Evolutionary conservation across 2,888 invertebrate species (phyloP), one percentile per base, ranked within the genome.

Genomic region (Xanthia icteritia): DNA sequence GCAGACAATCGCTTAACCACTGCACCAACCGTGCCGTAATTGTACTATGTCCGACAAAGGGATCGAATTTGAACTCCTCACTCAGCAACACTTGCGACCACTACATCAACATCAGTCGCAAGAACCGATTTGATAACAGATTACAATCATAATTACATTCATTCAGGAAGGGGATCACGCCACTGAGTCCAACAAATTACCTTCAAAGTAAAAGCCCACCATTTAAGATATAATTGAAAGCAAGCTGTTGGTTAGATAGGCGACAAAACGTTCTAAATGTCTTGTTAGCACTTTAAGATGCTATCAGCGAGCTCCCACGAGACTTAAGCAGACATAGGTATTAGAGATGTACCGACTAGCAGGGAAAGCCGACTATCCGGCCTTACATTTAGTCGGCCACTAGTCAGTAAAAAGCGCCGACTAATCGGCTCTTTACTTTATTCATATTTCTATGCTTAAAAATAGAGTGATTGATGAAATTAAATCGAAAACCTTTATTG

Each of bases 241-340:
- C 51, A 60, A 66, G 13, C 65, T 73, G 61, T 23, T 20, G 27
- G 27, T 83, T 36, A 65, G 48, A 60, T 48, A 48, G 8, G 23
- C 20, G 61, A 77, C 85, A 63, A 73, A 81, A 85, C 61, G 66
- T 72, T 76, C 56, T 13, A 67, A 69, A 70, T 61, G 70, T 70
- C 83, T 85, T 70, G 77, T 83, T 77, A 85, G 82, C 65, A 11
- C n/a, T 66, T 39, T 8, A 9, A 65, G 82, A 83, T 81, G 36
- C 27, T 81, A 82, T 84, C 85, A 48, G 27, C 23, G 6, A 23
- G n/a, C 60, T 82, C 85, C 31, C 82, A 81, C 81, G 81, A 84
- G 71, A 45, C 56, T 60, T 81, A 80, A 20, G 67, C 13, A 67
- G 2, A 20, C 11, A 67, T 76, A 56, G 42, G 36, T 68, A 54